These are phyloP conservation scores for Garrulus glandarius DNA, from an alignment of 2,797 vertebrate genomes.

Conservation along the genomic window DNA sequence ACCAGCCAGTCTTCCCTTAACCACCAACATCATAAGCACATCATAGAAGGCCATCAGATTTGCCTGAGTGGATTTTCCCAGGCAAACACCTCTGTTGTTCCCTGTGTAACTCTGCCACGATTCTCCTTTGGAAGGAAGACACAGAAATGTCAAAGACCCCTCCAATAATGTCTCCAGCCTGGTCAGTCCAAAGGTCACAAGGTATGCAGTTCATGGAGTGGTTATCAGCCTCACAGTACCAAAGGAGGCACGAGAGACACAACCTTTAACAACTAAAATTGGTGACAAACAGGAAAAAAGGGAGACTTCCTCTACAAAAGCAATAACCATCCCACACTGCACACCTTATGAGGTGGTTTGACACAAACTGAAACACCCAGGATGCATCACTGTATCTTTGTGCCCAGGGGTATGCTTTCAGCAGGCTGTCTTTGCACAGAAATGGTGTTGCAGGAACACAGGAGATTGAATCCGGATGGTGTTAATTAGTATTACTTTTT, in stretches of 20 bases:
- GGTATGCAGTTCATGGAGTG: background rate
- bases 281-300: background rate
- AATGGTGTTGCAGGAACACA: accelerated
- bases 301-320: background rate
- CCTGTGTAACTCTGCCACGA: background rate
- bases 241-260: background rate
- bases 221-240: background rate
- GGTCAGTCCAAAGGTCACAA: background rate
- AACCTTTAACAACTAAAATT: background rate
- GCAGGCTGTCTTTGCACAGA: background rate
- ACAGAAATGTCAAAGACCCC: background rate
- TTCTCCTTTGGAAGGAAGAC: background rate
- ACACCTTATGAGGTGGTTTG: background rate
- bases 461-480: background rate
- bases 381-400: background rate
- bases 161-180: background rate
- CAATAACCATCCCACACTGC: accelerated
- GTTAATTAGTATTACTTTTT: background rate
- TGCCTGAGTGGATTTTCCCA: background rate
- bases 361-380: background rate
- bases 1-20: background rate
- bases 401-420: background rate
- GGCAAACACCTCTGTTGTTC: background rate
- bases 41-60: background rate
- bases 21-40: background rate